These are phyloP conservation scores for Drosophila melanogaster DNA, from an alignment of 1,140 invertebrate genomes.

Conservation along the genomic window DNA sequence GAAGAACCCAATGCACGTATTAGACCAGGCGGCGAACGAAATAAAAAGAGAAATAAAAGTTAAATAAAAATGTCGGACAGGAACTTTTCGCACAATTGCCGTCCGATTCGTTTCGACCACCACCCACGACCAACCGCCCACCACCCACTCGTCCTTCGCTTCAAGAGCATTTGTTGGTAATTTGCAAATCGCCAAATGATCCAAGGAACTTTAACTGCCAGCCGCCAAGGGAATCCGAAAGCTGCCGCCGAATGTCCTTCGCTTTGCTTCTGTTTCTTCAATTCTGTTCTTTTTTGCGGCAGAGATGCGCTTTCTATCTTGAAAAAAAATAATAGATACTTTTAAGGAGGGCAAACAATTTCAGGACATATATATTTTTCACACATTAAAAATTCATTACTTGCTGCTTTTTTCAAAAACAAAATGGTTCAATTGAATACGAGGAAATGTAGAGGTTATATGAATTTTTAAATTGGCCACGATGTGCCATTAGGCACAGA, in stretches of 20 bases:
- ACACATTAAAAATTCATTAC: too few relatives aligned
- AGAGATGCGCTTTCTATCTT: conserved; percentile 12
- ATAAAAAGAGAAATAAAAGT: conserved; percentile 75
- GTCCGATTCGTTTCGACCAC: conserved; percentile 1
- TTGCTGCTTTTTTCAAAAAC: too few relatives aligned
- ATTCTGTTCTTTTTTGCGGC: background rate
- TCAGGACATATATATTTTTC: background rate
- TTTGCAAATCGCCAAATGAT: conserved; percentile 66
- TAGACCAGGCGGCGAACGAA: conserved; percentile 31
- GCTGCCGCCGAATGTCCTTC: conserved; percentile 25
- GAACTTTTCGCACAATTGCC: conserved; percentile 62
- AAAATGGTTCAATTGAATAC: background rate
- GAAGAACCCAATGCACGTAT: conserved; percentile 64
- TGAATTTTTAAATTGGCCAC: background rate
- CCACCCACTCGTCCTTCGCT: background rate
- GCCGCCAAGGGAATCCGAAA: conserved; percentile 34
- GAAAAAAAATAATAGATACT: too few relatives aligned
- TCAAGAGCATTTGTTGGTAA: conserved; percentile 52
- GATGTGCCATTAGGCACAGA: conserved; percentile 1
- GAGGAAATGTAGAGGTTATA: background rate
- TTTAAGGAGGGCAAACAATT: too few relatives aligned
- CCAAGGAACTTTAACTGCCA: conserved; percentile 43
- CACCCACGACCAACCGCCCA: background rate
- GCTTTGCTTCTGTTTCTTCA: conserved; percentile 29
- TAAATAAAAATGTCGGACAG: conserved; percentile 69